Conservation (phyloP, 2,113 vertebrate genomes). For the Pristiophorus japonicus region DNA sequence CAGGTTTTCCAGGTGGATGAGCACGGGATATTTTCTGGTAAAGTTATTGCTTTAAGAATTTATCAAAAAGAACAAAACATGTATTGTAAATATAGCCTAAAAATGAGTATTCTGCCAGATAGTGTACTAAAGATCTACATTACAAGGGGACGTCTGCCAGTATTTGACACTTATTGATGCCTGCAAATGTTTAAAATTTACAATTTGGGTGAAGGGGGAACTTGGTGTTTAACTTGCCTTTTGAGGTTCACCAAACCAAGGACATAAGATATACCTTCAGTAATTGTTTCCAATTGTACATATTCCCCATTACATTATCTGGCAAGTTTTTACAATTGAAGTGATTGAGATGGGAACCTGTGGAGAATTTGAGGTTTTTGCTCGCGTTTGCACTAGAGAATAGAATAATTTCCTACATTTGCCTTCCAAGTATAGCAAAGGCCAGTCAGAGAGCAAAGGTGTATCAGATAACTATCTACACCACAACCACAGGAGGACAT, state of each 20-base stretch:
- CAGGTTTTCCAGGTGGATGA: background rate
- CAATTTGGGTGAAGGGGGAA: background rate
- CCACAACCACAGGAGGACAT: background rate
- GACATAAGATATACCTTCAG: background rate
- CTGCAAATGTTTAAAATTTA: background rate
- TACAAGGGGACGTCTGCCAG: background rate
- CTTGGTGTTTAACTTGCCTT: background rate
- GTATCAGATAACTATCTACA: background rate
- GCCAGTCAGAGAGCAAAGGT: background rate
- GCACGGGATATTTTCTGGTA: background rate
- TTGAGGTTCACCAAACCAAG: background rate
- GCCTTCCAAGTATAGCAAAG: background rate
- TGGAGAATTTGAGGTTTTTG: constrained; percentile 1
- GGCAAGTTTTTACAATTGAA: background rate
- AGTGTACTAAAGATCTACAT: background rate
- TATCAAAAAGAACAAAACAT: background rate
- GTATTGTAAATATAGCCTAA: background rate
- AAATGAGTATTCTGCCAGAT: background rate
- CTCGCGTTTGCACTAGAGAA: background rate
- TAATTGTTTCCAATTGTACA: background rate
- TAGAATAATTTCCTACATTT: background rate
- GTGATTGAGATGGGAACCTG: background rate
- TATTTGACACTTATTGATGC: background rate
- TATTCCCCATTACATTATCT: background rate
- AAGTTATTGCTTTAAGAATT: background rate